Evolutionary conservation across 2,113 vertebrate genomes (phyloP), one percentile per base, ranked within the genome.

Genomic region (Microcebus ravelobensis): DNA sequence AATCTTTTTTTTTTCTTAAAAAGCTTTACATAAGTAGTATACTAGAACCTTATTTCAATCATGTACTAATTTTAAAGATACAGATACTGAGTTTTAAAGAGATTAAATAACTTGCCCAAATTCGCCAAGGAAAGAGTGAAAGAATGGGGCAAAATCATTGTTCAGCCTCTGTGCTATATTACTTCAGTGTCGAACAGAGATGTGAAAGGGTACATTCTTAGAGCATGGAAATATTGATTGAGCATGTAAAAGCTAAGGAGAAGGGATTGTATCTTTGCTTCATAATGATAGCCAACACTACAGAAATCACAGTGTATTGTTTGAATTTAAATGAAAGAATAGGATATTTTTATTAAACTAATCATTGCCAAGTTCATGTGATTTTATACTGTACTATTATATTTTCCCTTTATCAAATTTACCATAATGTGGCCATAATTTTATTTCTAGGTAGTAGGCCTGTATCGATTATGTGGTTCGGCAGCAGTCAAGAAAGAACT

Each of bases 401-500:
- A 39, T 96, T 68, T 95, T 91, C 34, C 25, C 7, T 83, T 59
- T 76, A 34, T n/a, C 12, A 1, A 17, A 15, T 82, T 92, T 98
- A 97, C 48, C 9, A 81, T 2, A 29, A 92, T 11, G 17, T 76
- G 87, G 42, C 77, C 0, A 0, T 42, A 71, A 81, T 97, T 97
- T 89, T 98, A 79, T 96, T 98, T 95, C 87, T 98, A 99, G 99
- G 99, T 99, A 96, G 99, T 99, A 82, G 99, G 99, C 34, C 98
- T 99, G n/a, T 99, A 99, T 96, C 99, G 99, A 77, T 97, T 99
- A 39, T 99, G 99, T 74, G 99, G 99, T 39, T 99, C 99, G 0
- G 99, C 99, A 0, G 99, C 99, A 0, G 99, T 99, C 81, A 99
- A 99, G 99, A 99, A 99, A 91, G 99, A 99, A 98, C 99, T 99